Base-by-base conservation (phyloP, 2,888 invertebrate species). In the Ophion slaviceki region DNA sequence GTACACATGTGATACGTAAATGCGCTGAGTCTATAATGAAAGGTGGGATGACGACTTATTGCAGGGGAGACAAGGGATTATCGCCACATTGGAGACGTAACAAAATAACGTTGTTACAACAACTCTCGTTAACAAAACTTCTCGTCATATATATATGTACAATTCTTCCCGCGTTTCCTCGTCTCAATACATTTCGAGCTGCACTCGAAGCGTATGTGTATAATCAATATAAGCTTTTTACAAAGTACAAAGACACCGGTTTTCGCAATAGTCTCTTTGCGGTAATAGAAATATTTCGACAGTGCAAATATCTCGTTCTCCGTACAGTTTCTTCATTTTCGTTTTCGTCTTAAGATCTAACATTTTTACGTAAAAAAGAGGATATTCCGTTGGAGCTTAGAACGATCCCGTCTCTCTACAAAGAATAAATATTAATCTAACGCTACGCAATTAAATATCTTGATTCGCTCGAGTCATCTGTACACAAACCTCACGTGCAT, bases 381-480 rank as follows among this genome's bases (percentile, higher is more conserved):
- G 36, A 36, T 74, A 78, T 24, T 77, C 72, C 68, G 72, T 77
- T 80, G 59, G 78, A 78, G 80, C 14, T 74, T 87, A 64, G 53
- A 70, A 72, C 61, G 67, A 61, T 78, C 64, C 47, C 47, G 57
- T 53, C 40, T 79, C 64, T 75, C 80, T 71, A 80, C 62, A 32
- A 57, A 64, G 62, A 86, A 86, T 86, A 86, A 86, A 86, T 86
- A 86, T 86, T 86, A 80, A 77, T 86, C 80, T 80, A 86, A 77
- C 36, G 20, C 67, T 80, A 83, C 28, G 53, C 62, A 70, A 61
- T 83, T 86, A 80, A 83, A 86, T 83, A 83, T 80, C 36, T 75
- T 67, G 20, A 82, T 81, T 28, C 14, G 6, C 32, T 66, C 82
- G 64, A 64, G 36, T 81, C 72, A 36, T 77, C 74, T 78, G 74